phyloP scores from a whole-genome alignment of 2,113 vertebrate species.

The Odontophorus gujanensis region DNA sequence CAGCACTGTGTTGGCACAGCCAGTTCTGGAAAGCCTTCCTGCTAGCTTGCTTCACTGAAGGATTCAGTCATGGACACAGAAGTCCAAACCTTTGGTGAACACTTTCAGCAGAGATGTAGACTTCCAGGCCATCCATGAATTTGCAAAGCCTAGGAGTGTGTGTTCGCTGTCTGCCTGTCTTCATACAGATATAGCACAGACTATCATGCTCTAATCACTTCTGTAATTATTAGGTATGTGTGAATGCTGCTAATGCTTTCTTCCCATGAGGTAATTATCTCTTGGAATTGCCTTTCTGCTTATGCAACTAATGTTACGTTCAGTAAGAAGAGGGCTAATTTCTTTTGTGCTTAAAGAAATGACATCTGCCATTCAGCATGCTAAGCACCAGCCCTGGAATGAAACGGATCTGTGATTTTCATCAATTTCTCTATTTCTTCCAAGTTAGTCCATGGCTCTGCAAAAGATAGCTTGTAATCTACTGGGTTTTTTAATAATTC shows the following conservation, averaged over 20 bases:
- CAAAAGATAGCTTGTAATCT: constrained; percentile 25
- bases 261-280: not conserved
- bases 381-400: not conserved
- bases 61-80: not conserved
- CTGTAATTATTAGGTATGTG: not conserved
- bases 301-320: constrained; percentile 6
- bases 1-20: not conserved
- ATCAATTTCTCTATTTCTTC: constrained; percentile 23
- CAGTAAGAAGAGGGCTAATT: not conserved
- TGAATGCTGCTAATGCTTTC: not conserved
- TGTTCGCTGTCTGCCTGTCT: not conserved
- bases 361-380: not conserved
- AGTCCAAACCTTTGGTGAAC: not conserved
- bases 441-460: not conserved
- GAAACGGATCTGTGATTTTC: not conserved
- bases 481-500: constrained; percentile 35
- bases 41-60: not conserved
- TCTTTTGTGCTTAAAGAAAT: constrained; percentile 31
- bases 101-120: not conserved
- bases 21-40: not conserved
- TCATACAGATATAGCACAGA: not conserved
- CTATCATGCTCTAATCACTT: not conserved
- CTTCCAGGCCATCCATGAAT: not conserved
- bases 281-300: not conserved
- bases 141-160: not conserved